These are phyloP conservation scores for Allobates femoralis DNA, from an alignment of 2,797 vertebrate genomes.

Conservation along the genomic window DNA sequence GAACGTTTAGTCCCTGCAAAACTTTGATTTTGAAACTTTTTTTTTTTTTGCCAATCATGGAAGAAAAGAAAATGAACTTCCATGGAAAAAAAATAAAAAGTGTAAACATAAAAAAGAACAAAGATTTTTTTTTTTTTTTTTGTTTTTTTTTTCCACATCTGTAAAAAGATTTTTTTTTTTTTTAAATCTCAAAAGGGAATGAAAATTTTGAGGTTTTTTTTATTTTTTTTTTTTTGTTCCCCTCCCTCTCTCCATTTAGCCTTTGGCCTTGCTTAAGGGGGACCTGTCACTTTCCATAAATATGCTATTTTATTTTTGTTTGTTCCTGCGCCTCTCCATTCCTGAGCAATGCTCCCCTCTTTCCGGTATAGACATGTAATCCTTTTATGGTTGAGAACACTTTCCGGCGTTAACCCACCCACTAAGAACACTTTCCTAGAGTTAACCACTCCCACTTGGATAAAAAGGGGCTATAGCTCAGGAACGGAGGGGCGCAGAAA, in stretches of 20 bases:
- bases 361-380: too few relatives aligned
- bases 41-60: neutral
- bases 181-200: conserved; percentile 24
- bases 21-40: conserved; percentile 1
- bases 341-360: too few relatives aligned
- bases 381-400: too few relatives aligned
- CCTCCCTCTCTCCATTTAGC: neutral
- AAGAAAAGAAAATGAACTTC: conserved; percentile 13
- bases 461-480: too few relatives aligned
- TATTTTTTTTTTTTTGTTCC: neutral
- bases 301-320: too few relatives aligned
- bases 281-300: neutral
- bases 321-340: too few relatives aligned
- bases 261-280: neutral
- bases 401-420: too few relatives aligned
- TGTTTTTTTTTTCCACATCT: neutral
- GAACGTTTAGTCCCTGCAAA: conserved; percentile 9
- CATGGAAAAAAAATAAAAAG: neutral
- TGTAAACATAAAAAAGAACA: neutral
- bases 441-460: too few relatives aligned
- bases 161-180: neutral
- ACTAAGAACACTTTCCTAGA: too few relatives aligned
- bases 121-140: conserved; percentile 29
- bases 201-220: conserved; percentile 12
- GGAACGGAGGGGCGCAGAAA: too few relatives aligned